These are phyloP conservation scores for Punctoribates punctum DNA, from an alignment of 2,888 invertebrate species.

Conservation along the genomic window DNA sequence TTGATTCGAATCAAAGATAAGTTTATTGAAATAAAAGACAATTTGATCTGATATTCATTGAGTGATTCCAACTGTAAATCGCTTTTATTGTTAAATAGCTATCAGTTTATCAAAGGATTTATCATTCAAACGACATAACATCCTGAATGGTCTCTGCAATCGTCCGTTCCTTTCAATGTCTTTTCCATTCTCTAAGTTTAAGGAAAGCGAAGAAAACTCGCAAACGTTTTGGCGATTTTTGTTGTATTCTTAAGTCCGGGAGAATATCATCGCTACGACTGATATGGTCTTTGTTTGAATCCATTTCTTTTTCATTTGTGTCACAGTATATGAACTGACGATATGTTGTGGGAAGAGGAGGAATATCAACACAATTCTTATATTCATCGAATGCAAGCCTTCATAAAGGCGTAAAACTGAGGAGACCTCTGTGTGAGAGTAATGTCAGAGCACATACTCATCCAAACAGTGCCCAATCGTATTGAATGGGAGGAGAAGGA, in stretches of 20 bases:
- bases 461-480: slow-evolving; percentile 11
- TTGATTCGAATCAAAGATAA: no score
- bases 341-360: not conserved
- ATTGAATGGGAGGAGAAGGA: slow-evolving; percentile 32
- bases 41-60: no score
- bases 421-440: not conserved
- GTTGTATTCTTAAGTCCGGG: no score
- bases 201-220: no score
- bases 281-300: no score
- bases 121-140: slow-evolving; percentile 8
- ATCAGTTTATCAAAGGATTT: not conserved
- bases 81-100: not conserved
- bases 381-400: not conserved
- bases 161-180: no score
- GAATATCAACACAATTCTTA: not conserved
- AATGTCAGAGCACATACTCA: slow-evolving; percentile 1
- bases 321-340: not conserved
- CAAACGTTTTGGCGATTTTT: no score
- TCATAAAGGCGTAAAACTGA: not conserved
- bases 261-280: no score
- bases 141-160: slow-evolving; percentile 15
- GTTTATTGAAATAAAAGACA: no score
- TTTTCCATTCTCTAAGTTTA: no score
- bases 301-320: not conserved
- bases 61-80: no score